Conservation (phyloP, 2,113 vertebrate species). For the Muscicapa adusta region DNA sequence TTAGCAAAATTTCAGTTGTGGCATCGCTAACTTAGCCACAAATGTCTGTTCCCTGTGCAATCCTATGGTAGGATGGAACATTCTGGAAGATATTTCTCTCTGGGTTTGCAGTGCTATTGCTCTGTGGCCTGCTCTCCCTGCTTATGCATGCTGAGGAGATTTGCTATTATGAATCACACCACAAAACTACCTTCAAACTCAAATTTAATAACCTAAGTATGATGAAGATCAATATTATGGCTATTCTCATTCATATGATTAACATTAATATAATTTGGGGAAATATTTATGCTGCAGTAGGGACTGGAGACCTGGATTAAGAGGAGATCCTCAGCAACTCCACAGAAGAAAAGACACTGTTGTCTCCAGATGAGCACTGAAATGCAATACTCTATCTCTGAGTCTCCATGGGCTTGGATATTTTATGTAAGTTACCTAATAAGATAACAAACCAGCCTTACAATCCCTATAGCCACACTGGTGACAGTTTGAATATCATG, state of each 20-base stretch:
- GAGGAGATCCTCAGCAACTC: neutral
- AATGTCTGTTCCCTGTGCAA: neutral
- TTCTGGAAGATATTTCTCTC: constrained; percentile 15
- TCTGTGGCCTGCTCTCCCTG: constrained; percentile 35
- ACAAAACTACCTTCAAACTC: constrained; percentile 52
- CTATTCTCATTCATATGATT: constrained; percentile 58
- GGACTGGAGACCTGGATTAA: constrained; percentile 38
- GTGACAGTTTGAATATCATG: constrained; percentile 57
- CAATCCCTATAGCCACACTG: constrained; percentile 46
- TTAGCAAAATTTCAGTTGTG: neutral
- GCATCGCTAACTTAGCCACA: neutral
- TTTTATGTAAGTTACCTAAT: constrained; percentile 51
- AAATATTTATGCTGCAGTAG: constrained; percentile 40
- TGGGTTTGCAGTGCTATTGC: constrained; percentile 28
- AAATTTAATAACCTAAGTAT: constrained; percentile 60
- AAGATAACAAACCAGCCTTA: constrained; percentile 38
- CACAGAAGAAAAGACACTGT: neutral
- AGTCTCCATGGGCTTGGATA: constrained; percentile 13
- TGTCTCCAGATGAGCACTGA: constrained; percentile 7
- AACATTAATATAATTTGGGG: constrained; percentile 34
- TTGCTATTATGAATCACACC: constrained; percentile 13
- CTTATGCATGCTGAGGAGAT: constrained; percentile 31
- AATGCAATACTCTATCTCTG: neutral
- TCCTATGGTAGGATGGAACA: neutral
- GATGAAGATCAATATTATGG: constrained; percentile 58